A percentile compares a stretch with the other conserved stretches of the same genome.
These are phyloP conservation scores for Monochamus saltuarius DNA, from an alignment of 1,140 invertebrate genomes.

Conservation along the genomic window DNA sequence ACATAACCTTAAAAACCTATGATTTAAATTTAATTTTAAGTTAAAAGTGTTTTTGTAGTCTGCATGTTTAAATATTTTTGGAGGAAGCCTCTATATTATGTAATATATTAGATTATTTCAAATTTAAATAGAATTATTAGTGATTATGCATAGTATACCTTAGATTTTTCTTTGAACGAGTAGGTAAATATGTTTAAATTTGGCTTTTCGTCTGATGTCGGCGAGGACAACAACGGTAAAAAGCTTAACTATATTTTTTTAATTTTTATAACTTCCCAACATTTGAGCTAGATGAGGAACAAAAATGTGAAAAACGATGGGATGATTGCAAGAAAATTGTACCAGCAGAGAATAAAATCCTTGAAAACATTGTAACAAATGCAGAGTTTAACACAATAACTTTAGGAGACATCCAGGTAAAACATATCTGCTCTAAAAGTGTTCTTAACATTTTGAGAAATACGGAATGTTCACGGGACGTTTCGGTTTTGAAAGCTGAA, in stretches of 20 bases:
- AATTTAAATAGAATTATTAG: too few species aligned
- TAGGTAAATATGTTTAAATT: conserved; percentile 19
- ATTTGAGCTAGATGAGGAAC: not conserved
- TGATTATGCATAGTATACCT: too few species aligned
- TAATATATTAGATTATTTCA: too few species aligned
- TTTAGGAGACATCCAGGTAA: not conserved
- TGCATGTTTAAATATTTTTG: too few species aligned
- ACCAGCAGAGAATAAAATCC: not conserved
- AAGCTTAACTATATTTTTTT: not conserved
- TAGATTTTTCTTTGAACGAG: too few species aligned
- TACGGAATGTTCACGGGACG: conserved; percentile 1
- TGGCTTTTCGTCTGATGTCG: conserved; percentile 3
- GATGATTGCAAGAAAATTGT: conserved; percentile 1
- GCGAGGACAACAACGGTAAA: conserved; percentile 3
- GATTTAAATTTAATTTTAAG: too few species aligned
- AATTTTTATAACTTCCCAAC: not conserved
- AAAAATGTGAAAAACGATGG: not conserved
- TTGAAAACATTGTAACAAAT: not conserved
- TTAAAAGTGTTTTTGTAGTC: too few species aligned
- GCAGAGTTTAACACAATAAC: not conserved
- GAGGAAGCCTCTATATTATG: too few species aligned
- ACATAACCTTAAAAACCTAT: too few species aligned
- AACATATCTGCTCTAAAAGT: conserved; percentile 24
- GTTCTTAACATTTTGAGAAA: conserved; percentile 26
- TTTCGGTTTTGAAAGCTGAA: conserved; percentile 61